These are phyloP conservation scores for Choristoneura fumiferana DNA, from an alignment of 1,140 invertebrate genomes.

Conservation along the genomic window DNA sequence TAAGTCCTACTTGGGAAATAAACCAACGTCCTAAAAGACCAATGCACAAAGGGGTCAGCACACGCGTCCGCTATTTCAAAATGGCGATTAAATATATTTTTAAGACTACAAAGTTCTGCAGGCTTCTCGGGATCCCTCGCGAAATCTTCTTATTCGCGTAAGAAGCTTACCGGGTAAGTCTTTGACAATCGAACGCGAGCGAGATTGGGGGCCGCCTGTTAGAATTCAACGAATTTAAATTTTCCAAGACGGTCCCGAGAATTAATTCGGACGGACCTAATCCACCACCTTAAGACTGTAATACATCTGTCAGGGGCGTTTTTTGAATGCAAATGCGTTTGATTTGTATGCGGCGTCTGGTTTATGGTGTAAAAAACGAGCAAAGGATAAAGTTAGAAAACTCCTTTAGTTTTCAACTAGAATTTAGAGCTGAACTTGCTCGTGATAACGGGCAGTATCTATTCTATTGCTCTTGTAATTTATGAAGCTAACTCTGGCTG, in stretches of 20 bases:
- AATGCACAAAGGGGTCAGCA: neutral
- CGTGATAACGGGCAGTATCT: slow-evolving; percentile 4
- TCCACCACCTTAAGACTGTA: slow-evolving; percentile 48
- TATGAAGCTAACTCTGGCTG: neutral
- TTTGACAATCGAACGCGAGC: slow-evolving; percentile 62
- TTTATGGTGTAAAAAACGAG: slow-evolving; percentile 10
- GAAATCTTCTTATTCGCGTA: slow-evolving; percentile 63
- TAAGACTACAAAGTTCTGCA: slow-evolving; percentile 50
- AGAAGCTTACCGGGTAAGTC: slow-evolving; percentile 61
- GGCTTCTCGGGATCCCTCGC: slow-evolving; percentile 40
- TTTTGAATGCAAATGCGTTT: neutral
- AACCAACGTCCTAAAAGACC: neutral
- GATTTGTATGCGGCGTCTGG: neutral
- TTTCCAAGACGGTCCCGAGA: slow-evolving; percentile 44
- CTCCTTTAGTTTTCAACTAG: slow-evolving; percentile 1
- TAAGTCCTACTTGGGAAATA: neutral
- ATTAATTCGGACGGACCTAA: slow-evolving; percentile 57
- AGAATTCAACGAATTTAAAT: slow-evolving; percentile 51
- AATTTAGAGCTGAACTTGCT: slow-evolving; percentile 3
- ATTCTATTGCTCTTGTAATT: slow-evolving; percentile 9
- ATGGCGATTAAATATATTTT: slow-evolving; percentile 31
- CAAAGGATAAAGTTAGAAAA: slow-evolving; percentile 6
- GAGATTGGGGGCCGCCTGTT: slow-evolving; percentile 38
- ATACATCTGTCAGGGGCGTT: neutral
- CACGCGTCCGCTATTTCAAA: neutral